Evolutionary conservation across 1,140 invertebrate genomes (phyloP), one percentile per base, ranked within the genome.

Genomic region (Hetaerina americana): DNA sequence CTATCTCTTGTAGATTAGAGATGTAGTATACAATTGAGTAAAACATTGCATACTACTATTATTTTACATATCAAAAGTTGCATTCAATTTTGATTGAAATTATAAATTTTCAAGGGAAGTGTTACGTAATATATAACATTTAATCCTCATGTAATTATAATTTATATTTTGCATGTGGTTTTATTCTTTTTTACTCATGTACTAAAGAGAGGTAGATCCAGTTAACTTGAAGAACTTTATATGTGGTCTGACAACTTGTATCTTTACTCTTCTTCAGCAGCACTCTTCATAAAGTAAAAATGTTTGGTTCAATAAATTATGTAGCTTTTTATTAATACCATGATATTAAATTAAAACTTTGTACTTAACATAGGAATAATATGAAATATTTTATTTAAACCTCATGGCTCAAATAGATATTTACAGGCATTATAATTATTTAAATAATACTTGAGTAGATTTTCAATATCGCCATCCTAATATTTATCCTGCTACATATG

Each of bases 51-150:
- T 57, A 57, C 40, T 57, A 57, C 40, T 57, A 57, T 57, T 57
- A 57, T 57, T 57, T 57, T 57, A 57, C 40, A 57, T 57, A 57
- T 57, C 40, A 57, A 57, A 57, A 57, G 40, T 57, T 57, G 40
- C 40, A 57, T 57, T 57, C 2, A 57, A 57, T 57, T 57, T 57
- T 57, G 40, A 57, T 57, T 57, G 22, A 57, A 57, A 10, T 57
- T 57, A 57, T 57, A 10, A 57, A 10, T 57, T 57, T 57, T 57
- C 40, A 57, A 57, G 40, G 40, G 40, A 57, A 57, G 40, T 18
- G 40, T 57, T 57, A 10, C 22, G 2, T 57, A 57, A 57, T 57
- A 57, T 57, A 40, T 40, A 18, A 40, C 18, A 57, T 57, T 57
- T n/a, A 57, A 10, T 57, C 40, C 40, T 57, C 15, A 57, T 1